Conservation (phyloP, 2,113 vertebrate species). For the Neogobius melanostomus region DNA sequence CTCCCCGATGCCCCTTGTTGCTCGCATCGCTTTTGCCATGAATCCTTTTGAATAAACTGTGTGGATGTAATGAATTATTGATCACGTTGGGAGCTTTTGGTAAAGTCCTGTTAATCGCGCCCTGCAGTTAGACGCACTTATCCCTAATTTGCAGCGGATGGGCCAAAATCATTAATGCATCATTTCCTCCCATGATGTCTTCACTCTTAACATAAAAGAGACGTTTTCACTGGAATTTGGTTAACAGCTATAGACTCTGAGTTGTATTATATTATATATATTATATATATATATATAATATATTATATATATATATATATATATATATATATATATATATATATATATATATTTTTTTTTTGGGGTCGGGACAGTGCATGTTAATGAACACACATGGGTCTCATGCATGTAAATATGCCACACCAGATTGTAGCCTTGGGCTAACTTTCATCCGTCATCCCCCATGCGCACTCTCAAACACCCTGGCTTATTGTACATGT, state of each 20-base stretch:
- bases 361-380: too few species aligned
- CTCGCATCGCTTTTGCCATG: constrained; percentile 26
- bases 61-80: constrained; percentile 72
- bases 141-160: constrained; percentile 65
- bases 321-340: too few species aligned
- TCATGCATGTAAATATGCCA: too few species aligned
- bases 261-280: too few species aligned
- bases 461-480: too few species aligned
- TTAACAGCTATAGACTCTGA: not conserved
- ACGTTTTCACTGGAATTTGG: not conserved
- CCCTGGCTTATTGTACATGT: too few species aligned
- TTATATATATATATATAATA: too few species aligned
- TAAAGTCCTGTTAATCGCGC: constrained; percentile 56
- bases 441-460: too few species aligned
- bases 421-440: too few species aligned
- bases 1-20: constrained; percentile 7
- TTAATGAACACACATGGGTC: too few species aligned
- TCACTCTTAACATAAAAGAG: not conserved
- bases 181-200: constrained; percentile 17
- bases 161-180: constrained; percentile 36
- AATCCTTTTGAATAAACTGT: constrained; percentile 69
- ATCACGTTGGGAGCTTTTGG: constrained; percentile 49
- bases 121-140: constrained; percentile 52
- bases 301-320: too few species aligned
- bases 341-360: too few species aligned